A percentile compares a stretch with the other conserved stretches of the same genome.
Evolutionary conservation across 2,797 vertebrate genomes (phyloP).

Genomic region (Falco novaeseelandiae): DNA sequence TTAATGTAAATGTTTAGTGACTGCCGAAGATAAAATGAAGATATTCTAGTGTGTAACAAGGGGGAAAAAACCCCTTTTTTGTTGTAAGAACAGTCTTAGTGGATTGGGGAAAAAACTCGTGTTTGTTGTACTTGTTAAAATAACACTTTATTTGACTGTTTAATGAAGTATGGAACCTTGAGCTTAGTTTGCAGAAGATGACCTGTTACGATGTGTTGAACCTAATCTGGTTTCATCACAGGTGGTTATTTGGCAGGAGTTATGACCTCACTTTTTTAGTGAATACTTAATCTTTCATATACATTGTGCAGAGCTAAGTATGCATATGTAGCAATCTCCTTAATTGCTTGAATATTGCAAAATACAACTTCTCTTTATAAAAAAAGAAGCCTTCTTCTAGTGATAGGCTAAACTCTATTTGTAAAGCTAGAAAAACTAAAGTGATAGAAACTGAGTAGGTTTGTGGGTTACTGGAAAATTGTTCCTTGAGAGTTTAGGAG

Average conservation of each 20-base stretch:
- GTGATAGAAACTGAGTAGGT: neutral
- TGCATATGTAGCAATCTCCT: neutral
- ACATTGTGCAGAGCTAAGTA: neutral
- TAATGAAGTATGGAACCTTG: constrained; percentile 60
- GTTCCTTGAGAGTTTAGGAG: neutral
- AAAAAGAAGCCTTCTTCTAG: neutral
- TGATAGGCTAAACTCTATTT: neutral
- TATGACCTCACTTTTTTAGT: neutral
- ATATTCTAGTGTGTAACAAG: neutral
- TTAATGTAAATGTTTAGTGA: neutral
- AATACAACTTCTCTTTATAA: neutral
- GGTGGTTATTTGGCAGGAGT: neutral
- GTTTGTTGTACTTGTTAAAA: constrained; percentile 50
- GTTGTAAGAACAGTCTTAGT: neutral
- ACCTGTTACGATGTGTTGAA: constrained; percentile 38
- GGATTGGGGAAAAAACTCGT: constrained; percentile 17
- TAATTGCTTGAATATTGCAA: neutral
- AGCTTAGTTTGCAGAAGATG: constrained; percentile 59
- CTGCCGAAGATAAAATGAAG: neutral
- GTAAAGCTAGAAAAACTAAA: neutral
- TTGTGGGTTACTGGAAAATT: neutral
- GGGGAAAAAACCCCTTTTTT: neutral
- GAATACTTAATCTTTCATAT: neutral
- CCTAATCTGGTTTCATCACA: constrained; percentile 45
- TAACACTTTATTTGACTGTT: constrained; percentile 51